Evolutionary conservation across 2,888 invertebrate genomes (phyloP).

Genomic region (Catocala fraxini): DNA sequence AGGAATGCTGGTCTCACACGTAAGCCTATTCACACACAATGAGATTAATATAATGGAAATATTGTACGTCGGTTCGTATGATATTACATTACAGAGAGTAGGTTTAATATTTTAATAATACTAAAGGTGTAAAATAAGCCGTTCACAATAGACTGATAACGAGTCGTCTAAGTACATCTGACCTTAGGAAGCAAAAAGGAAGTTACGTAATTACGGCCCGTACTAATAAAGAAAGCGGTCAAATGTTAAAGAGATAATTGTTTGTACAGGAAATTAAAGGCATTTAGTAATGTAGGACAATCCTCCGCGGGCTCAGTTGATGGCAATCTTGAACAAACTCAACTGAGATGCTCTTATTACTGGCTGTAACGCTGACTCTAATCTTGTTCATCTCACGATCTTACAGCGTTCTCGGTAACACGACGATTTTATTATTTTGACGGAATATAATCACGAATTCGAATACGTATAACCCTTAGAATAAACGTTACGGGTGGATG

Average conservation of each 20-base stretch:
- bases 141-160: conserved; percentile 10
- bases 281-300: conserved; percentile 82
- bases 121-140: not conserved
- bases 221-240: conserved; percentile 83
- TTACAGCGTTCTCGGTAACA: conserved; percentile 43
- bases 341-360: conserved; percentile 44
- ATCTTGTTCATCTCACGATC: conserved; percentile 58
- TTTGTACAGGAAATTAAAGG: conserved; percentile 84
- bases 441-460: conserved; percentile 18
- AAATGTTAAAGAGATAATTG: conserved; percentile 87
- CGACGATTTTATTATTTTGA: conserved; percentile 35
- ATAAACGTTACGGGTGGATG: too few relatives aligned
- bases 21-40: conserved; percentile 27
- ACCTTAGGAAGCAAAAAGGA: conserved; percentile 57
- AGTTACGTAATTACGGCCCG: conserved; percentile 72
- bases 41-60: conserved; percentile 31
- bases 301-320: conserved; percentile 56
- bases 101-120: not conserved
- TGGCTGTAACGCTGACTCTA: conserved; percentile 45
- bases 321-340: conserved; percentile 54
- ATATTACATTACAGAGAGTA: not conserved
- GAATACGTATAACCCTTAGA: not conserved
- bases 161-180: conserved; percentile 26
- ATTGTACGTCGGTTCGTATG: conserved; percentile 17
- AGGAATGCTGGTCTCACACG: conserved; percentile 47